Conservation (phyloP, 2,797 vertebrate genomes). For the Megalops cyprinoides region DNA sequence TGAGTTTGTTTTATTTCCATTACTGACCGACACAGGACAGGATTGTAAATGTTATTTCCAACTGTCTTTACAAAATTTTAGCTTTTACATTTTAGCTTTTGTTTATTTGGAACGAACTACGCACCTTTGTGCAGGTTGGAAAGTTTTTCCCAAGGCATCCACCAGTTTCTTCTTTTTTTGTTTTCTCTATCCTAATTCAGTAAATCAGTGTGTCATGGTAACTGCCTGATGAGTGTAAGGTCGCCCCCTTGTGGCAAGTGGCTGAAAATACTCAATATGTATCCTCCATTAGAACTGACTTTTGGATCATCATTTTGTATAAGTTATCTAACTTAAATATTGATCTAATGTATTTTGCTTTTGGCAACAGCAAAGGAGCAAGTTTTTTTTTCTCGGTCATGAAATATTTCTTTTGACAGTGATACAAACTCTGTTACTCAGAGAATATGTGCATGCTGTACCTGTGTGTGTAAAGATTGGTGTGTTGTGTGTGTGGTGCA, state of each 20-base stretch:
- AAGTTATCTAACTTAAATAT: conserved; percentile 10
- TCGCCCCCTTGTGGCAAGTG: conserved; percentile 9
- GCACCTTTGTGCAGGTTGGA: no score
- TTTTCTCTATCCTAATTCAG: conserved; percentile 2
- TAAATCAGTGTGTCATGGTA: not conserved
- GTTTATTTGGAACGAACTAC: no score
- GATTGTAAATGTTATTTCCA: not conserved
- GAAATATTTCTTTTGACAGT: not conserved
- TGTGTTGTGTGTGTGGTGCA: conserved; percentile 55
- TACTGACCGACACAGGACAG: not conserved
- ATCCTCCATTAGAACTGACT: not conserved
- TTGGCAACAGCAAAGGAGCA: not conserved
- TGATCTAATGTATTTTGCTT: conserved; percentile 27
- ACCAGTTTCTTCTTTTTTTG: no score
- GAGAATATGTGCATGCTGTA: conserved; percentile 39
- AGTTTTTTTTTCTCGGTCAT: not conserved
- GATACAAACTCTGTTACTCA: conserved; percentile 1
- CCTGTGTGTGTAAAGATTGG: conserved; percentile 23
- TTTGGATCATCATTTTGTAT: conserved; percentile 20
- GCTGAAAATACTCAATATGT: not conserved
- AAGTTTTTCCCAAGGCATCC: no score
- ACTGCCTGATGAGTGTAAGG: conserved; percentile 5
- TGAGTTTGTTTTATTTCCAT: not conserved
- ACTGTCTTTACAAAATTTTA: not conserved
- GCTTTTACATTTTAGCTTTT: not conserved